phyloP scores from a whole-genome alignment of 2,888 invertebrate genomes.

The Hypomecis atomaria region DNA sequence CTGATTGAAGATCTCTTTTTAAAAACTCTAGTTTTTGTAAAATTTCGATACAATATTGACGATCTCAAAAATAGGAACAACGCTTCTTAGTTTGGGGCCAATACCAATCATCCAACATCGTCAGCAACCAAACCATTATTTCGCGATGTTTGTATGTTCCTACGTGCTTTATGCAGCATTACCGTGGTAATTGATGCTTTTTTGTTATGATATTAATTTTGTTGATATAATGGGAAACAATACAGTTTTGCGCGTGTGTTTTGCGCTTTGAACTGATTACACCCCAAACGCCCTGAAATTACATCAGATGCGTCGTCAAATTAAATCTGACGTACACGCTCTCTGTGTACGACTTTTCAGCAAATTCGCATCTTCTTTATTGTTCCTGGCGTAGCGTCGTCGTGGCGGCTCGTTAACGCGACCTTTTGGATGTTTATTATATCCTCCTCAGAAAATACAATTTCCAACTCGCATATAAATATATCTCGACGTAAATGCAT shows the following conservation, averaged over 20 bases:
- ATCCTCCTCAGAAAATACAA: slow-evolving; percentile 82
- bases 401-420: slow-evolving; percentile 79
- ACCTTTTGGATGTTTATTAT: slow-evolving; percentile 82
- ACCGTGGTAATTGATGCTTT: too few relatives aligned
- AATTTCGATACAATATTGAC: slow-evolving; percentile 43
- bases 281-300: slow-evolving; percentile 41
- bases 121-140: too few relatives aligned
- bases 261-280: too few relatives aligned
- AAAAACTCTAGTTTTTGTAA: slow-evolving; percentile 16
- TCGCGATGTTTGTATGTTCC: too few relatives aligned
- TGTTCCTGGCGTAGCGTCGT: slow-evolving; percentile 70
- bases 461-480: slow-evolving; percentile 68
- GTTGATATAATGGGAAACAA: too few relatives aligned
- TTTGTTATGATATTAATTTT: too few relatives aligned
- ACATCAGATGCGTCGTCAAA: slow-evolving; percentile 57
- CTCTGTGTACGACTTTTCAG: slow-evolving; percentile 67
- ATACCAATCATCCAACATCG: too few relatives aligned
- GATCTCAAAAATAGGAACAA: too few relatives aligned
- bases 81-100: too few relatives aligned
- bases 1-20: slow-evolving; percentile 43
- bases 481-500: slow-evolving; percentile 37
- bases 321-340: slow-evolving; percentile 60
- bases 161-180: too few relatives aligned
- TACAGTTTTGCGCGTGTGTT: too few relatives aligned
- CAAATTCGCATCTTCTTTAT: slow-evolving; percentile 73